These are phyloP conservation scores for Chloroclysta siterata DNA, from an alignment of 2,888 invertebrate genomes.

Conservation along the genomic window DNA sequence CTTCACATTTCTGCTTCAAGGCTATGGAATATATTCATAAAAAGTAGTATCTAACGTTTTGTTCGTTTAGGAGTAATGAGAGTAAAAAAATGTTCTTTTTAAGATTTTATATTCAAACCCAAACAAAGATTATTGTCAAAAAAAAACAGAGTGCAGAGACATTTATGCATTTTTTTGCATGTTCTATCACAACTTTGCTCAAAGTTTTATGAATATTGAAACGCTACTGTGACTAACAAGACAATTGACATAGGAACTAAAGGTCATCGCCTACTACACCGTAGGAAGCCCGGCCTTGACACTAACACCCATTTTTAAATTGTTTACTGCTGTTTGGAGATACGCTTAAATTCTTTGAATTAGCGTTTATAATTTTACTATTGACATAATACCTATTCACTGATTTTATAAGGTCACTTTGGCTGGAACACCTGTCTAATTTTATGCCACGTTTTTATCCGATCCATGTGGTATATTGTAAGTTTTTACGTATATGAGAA, in stretches of 20 bases:
- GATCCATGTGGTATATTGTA: neutral
- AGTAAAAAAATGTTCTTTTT: too few species aligned
- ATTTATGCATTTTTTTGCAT: too few species aligned
- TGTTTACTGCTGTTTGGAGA: constrained; percentile 15
- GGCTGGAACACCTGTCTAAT: neutral
- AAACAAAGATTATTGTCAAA: too few species aligned
- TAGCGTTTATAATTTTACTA: constrained; percentile 38
- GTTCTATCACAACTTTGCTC: constrained; percentile 2
- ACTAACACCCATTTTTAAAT: constrained; percentile 26
- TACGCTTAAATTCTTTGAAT: constrained; percentile 35
- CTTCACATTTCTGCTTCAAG: too few species aligned
- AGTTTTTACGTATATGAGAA: too few species aligned
- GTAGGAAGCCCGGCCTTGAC: constrained; percentile 35
- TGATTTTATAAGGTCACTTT: constrained; percentile 11
- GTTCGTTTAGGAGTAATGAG: too few species aligned
- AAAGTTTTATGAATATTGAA: constrained; percentile 18
- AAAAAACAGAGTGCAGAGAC: too few species aligned
- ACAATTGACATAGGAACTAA: constrained; percentile 37
- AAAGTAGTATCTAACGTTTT: too few species aligned
- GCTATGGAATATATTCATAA: too few species aligned
- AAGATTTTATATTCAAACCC: too few species aligned
- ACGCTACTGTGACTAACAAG: constrained; percentile 30
- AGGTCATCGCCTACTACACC: constrained; percentile 32
- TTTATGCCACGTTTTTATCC: neutral
- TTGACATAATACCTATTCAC: constrained; percentile 34